Conservation (phyloP, 2,888 invertebrate genomes). For the Rotaria magnacalcarata region DNA sequence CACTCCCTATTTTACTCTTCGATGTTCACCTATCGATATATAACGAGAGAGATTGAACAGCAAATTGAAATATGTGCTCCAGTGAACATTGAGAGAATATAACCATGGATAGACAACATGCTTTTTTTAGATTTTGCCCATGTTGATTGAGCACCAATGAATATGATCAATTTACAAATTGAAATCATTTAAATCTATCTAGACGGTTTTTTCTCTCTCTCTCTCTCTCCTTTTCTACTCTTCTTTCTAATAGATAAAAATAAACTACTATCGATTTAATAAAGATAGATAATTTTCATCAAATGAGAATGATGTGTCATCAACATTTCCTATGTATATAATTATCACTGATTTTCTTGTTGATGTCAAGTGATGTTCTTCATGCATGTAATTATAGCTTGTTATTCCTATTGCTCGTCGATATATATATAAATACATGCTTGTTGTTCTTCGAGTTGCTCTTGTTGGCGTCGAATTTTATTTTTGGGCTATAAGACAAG, state of each 20-base stretch:
- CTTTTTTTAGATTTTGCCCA: background rate
- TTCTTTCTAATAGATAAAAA: background rate
- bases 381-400: slow-evolving; percentile 29
- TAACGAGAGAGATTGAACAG: background rate
- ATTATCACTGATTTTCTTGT: slow-evolving; percentile 29
- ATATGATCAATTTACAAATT: background rate
- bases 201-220: background rate
- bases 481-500: background rate
- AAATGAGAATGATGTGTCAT: slow-evolving; percentile 24
- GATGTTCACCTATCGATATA: background rate
- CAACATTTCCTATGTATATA: slow-evolving; percentile 8
- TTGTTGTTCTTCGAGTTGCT: slow-evolving; percentile 12
- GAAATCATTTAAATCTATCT: background rate
- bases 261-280: background rate
- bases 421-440: background rate
- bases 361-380: slow-evolving; percentile 22
- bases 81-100: background rate
- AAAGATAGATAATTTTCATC: background rate
- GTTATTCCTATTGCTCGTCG: slow-evolving; percentile 13
- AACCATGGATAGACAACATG: background rate
- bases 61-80: slow-evolving; percentile 13
- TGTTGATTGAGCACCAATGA: slow-evolving; percentile 4
- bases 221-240: background rate
- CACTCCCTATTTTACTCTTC: background rate
- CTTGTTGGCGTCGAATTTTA: slow-evolving; percentile 17